Conservation (phyloP, 2,113 vertebrate genomes). For the Capricornis sumatraensis region DNA sequence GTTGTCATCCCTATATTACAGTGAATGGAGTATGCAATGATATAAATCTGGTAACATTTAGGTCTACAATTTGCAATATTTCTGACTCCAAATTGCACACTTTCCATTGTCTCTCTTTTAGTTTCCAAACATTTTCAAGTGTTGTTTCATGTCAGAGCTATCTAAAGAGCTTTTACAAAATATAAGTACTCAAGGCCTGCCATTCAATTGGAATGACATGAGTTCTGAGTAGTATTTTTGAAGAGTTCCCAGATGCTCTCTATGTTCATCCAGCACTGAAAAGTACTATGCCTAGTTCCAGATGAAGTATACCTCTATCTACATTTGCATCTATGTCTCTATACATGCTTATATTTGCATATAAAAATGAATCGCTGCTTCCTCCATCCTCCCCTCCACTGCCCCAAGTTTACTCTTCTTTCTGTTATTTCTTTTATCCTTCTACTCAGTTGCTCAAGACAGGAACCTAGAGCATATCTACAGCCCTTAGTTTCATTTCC, state of each 20-base stretch:
- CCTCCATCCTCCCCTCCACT: neutral
- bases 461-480: neutral
- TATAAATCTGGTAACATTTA: neutral
- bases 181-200: neutral
- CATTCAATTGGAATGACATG: neutral
- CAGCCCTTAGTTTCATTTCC: neutral
- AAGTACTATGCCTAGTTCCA: neutral
- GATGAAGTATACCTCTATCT: neutral
- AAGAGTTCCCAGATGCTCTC: neutral
- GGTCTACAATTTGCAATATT: neutral
- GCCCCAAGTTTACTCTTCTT: neutral
- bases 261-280: neutral
- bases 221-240: neutral
- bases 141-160: neutral
- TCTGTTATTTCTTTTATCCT: neutral
- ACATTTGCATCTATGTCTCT: neutral
- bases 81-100: neutral
- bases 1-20: neutral
- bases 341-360: neutral
- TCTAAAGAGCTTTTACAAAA: neutral
- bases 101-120: neutral
- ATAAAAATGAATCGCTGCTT: neutral
- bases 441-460: neutral
- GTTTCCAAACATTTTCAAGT: neutral
- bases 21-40: neutral